phyloP scores from a whole-genome alignment of 1,140 invertebrate species.

The Hyphantria cunea region DNA sequence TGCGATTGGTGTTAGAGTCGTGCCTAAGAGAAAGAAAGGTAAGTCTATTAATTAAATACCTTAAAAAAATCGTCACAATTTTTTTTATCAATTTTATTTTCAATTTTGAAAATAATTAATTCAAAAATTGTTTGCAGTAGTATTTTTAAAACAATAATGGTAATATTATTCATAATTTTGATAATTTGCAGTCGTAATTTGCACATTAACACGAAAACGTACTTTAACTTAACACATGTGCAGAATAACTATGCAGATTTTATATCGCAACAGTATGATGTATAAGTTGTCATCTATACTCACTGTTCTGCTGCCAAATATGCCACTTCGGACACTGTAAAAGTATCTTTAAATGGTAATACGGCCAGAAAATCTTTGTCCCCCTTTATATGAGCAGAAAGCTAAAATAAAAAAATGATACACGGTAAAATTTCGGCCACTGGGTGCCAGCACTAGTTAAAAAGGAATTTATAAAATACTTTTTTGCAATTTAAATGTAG shows the following conservation, averaged over 20 bases:
- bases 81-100: constrained; percentile 9
- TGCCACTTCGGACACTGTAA: too few relatives aligned
- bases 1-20: constrained; percentile 74
- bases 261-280: constrained; percentile 15
- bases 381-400: too few relatives aligned
- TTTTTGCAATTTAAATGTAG: background rate
- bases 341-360: too few relatives aligned
- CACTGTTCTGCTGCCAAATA: background rate
- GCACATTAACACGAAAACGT: constrained; percentile 20
- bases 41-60: too few relatives aligned
- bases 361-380: too few relatives aligned
- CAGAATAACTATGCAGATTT: constrained; percentile 16
- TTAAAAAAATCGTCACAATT: too few relatives aligned
- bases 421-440: too few relatives aligned
- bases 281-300: constrained; percentile 2
- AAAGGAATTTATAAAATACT: background rate
- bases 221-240: constrained; percentile 18
- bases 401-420: too few relatives aligned
- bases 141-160: too few relatives aligned
- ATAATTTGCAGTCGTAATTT: background rate
- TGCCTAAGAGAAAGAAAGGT: constrained; percentile 81
- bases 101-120: background rate
- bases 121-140: too few relatives aligned
- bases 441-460: too few relatives aligned
- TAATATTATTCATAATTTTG: too few relatives aligned